Base-by-base conservation (phyloP, 2,797 vertebrate genomes). In the Danio choprae region DNA sequence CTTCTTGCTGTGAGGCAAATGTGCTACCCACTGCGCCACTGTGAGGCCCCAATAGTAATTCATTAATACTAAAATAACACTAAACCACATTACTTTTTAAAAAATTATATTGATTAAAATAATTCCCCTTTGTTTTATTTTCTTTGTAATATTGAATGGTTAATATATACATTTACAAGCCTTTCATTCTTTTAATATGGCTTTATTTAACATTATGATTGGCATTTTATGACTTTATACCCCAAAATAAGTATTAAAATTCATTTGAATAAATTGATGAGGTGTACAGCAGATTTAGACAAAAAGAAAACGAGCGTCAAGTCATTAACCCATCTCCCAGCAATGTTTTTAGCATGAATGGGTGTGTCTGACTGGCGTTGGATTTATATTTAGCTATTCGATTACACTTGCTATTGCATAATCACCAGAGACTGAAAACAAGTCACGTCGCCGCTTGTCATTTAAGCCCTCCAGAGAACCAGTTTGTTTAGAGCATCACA, bases 341-440 rank as follows among this genome's bases (percentile, higher is more conserved):
- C 29, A 3, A 29, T 29, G 29, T 29, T 10, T 55, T 79, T 51
- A 48, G 18, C 56, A 62, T 41, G 44, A 15, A 44, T n/a, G 82
- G 91, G 87, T 44, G 89, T 84, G 86, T 88, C 84, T 46, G 58
- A 29, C 67, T 83, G 46, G 73, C 86, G 73, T 86, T 82, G 89
- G 86, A 87, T 74, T 55, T 74, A 63, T 29, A 81, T 90, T 88
- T 91, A 86, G 88, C 72, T 90, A 87, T 91, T 80, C 73, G n/a
- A 85, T 91, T 93, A 89, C 90, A 88, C 86, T 75, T 82, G 20
- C 59, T 50, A 59, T 91, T 92, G 83, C 92, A 86, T 91, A 93
- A 92, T 90, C 89, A 79, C 84, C 75, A 82, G 81, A 72, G 74
- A 78, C 83, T 88, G 87, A 87, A 89, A 90, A 89, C 86, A 85